Percentiles rank a stretch among this genome's conserved stretches.
Conservation (phyloP, 2,888 invertebrate species). For the Drosophila niveifrons region DNA sequence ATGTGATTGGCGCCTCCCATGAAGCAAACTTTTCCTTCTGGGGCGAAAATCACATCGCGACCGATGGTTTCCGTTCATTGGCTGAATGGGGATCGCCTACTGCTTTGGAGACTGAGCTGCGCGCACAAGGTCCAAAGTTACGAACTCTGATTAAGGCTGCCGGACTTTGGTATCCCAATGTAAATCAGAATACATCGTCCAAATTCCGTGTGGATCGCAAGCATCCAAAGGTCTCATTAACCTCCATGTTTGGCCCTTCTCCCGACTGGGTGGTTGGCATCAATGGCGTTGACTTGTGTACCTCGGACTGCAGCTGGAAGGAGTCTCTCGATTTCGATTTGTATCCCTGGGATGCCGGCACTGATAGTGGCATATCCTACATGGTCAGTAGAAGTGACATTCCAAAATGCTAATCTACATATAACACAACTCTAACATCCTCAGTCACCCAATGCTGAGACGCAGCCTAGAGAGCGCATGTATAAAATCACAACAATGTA, state of each 20-base stretch:
- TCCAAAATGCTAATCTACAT: no score
- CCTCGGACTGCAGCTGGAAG: conserved; percentile 96
- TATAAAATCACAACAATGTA: conserved; percentile 95
- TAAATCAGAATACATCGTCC: conserved; percentile 93
- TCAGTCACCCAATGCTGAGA: conserved; percentile 92
- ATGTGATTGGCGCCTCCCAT: conserved; percentile 98
- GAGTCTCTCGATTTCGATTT: conserved; percentile 93
- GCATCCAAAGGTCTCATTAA: conserved; percentile 94
- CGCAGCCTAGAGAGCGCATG: conserved; percentile 93
- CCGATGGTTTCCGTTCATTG: conserved; percentile 94
- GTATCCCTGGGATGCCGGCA: conserved; percentile 98
- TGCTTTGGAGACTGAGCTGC: conserved; percentile 94
- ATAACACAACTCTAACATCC: conserved; percentile 3
- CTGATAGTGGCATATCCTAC: conserved; percentile 96
- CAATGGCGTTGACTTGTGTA: conserved; percentile 94
- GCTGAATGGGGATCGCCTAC: conserved; percentile 91
- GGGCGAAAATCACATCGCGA: conserved; percentile 94
- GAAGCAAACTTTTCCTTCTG: conserved; percentile 95
- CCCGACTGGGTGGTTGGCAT: conserved; percentile 99
- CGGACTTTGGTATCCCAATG: conserved; percentile 95
- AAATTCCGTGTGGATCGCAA: conserved; percentile 93
- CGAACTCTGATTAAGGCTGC: conserved; percentile 95
- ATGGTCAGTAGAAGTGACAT: conserved; percentile 87
- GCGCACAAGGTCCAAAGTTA: conserved; percentile 91
- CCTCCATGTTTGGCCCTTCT: conserved; percentile 96